These are phyloP conservation scores for Aselliscus stoliczkanus DNA, from an alignment of 2,797 vertebrate species.

Conservation along the genomic window DNA sequence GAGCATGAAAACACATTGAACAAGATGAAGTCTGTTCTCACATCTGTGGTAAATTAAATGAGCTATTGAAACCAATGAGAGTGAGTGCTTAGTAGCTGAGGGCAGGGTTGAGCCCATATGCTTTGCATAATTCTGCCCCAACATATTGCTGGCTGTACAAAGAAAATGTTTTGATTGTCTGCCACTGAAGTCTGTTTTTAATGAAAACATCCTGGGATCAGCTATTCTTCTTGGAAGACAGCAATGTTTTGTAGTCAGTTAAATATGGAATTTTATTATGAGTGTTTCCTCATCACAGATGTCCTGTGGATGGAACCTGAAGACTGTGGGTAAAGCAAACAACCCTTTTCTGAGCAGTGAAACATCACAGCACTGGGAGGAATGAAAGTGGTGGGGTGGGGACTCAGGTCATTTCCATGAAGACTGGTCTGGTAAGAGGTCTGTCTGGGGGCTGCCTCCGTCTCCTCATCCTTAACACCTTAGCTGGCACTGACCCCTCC, in stretches of 20 bases:
- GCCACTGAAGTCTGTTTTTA: constrained; percentile 42
- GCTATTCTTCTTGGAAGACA: constrained; percentile 44
- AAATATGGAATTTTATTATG: not conserved
- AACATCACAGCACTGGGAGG: not conserved
- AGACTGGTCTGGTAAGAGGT: accelerated
- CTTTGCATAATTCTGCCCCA: constrained; percentile 46
- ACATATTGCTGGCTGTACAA: not conserved
- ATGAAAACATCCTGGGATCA: constrained; percentile 21
- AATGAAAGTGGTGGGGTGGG: not conserved
- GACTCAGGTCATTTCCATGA: not conserved
- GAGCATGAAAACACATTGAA: not conserved
- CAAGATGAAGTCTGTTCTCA: not conserved
- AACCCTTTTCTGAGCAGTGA: not conserved
- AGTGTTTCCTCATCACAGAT: not conserved
- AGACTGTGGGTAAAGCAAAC: not conserved
- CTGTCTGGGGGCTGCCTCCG: too few species aligned
- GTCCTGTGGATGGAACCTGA: not conserved
- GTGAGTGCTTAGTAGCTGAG: not conserved
- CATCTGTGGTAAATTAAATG: not conserved
- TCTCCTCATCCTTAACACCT: not conserved
- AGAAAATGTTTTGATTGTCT: constrained; percentile 56
- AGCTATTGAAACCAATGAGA: not conserved
- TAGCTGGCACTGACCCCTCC: too few species aligned
- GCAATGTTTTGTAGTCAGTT: constrained; percentile 12
- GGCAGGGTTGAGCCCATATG: not conserved